Conservation (phyloP, 2,113 vertebrate species). For the Bos javanicus region DNA sequence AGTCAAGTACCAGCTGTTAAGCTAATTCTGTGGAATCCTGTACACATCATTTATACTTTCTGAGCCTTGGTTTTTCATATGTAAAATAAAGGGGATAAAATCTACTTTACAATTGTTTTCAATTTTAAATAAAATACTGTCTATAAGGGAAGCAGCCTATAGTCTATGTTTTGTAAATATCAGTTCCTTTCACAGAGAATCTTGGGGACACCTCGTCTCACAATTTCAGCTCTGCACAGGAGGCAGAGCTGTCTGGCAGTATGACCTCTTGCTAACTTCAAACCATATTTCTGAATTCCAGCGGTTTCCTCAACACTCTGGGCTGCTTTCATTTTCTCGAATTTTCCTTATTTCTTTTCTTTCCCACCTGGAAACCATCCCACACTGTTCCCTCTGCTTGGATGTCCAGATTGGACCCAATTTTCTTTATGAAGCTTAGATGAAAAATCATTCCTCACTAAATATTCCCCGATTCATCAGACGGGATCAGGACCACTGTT, state of each 20-base stretch:
- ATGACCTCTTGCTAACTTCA: background rate
- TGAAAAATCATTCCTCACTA: background rate
- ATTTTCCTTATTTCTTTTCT: background rate
- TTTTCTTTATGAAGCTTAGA: background rate
- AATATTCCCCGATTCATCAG: background rate
- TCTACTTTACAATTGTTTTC: background rate
- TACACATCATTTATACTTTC: background rate
- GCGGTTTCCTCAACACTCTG: background rate
- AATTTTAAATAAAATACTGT: background rate
- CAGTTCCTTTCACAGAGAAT: background rate
- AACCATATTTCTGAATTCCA: no score
- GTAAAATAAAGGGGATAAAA: background rate
- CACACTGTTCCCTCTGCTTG: background rate
- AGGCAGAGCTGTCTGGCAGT: background rate
- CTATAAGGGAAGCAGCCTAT: background rate
- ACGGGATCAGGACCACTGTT: background rate
- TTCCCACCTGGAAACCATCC: background rate
- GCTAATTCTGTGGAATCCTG: background rate
- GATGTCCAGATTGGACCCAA: no score
- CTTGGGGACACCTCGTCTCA: background rate
- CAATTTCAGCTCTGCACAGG: background rate
- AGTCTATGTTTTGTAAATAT: background rate
- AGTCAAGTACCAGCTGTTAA: background rate
- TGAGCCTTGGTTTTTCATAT: background rate
- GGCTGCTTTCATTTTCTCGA: background rate